Conservation (phyloP, 2,113 vertebrate species). For the Vulpes lagopus region DNA sequence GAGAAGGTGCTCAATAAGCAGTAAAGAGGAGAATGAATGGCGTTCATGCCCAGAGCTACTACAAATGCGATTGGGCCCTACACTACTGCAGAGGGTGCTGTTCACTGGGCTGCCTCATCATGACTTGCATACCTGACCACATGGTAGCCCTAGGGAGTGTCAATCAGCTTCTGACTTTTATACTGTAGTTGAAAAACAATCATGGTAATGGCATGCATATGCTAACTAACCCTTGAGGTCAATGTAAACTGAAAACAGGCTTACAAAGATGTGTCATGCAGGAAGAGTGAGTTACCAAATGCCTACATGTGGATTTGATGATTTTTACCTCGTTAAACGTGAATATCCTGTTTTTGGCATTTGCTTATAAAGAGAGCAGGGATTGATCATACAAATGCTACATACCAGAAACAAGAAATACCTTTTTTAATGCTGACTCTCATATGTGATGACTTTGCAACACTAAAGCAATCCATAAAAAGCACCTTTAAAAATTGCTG, state of each 20-base stretch:
- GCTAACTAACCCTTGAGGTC: background rate
- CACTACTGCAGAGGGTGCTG: background rate
- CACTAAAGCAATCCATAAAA: background rate
- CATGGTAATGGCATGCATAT: background rate
- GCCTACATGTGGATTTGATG: background rate
- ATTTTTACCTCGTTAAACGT: background rate
- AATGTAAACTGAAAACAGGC: background rate
- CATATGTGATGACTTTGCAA: background rate
- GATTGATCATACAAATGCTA: background rate
- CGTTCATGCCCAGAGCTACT: background rate
- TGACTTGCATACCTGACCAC: rapidly evolving
- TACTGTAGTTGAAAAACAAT: background rate
- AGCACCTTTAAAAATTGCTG: background rate
- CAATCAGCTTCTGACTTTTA: background rate
- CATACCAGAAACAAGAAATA: background rate
- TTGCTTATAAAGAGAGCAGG: background rate
- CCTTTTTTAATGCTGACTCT: background rate
- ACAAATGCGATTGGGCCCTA: too few relatives aligned
- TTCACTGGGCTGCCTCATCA: background rate
- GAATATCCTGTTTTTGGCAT: background rate
- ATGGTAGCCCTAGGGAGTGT: background rate
- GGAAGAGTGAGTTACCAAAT: background rate
- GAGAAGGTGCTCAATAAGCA: background rate
- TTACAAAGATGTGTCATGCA: background rate
- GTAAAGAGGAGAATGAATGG: background rate